A percentile compares a stretch with the other conserved stretches of the same genome.
Conservation (phyloP, 2,797 vertebrate genomes). For the Myioborus miniatus region DNA sequence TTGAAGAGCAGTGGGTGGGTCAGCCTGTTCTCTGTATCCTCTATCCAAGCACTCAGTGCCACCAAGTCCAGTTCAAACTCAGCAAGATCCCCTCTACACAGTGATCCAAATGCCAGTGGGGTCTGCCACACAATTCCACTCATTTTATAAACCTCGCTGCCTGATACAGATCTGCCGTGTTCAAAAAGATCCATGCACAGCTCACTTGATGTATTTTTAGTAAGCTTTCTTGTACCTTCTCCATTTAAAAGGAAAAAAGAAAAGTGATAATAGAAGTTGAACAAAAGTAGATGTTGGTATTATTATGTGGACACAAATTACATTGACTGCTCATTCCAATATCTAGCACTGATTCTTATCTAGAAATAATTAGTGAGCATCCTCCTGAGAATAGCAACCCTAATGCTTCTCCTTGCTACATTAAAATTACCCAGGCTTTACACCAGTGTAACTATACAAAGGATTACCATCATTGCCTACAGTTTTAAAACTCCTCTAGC, state of each 20-base stretch:
- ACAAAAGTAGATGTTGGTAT: neutral
- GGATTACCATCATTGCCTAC: neutral
- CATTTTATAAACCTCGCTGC: neutral
- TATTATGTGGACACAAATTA: slow-evolving; percentile 1
- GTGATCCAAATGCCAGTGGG: neutral
- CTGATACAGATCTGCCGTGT: neutral
- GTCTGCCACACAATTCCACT: neutral
- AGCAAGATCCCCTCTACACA: neutral
- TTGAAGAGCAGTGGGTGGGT: no score
- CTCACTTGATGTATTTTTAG: neutral
- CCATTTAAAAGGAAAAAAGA: neutral
- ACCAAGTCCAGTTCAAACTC: neutral
- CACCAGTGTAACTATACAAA: slow-evolving; percentile 24
- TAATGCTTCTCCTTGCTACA: neutral
- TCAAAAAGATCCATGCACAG: neutral
- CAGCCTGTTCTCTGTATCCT: neutral
- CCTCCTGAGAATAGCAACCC: neutral
- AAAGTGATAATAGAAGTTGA: neutral
- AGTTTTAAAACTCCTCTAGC: slow-evolving; percentile 30
- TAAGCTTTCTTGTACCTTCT: neutral
- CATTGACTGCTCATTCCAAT: neutral
- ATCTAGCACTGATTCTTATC: slow-evolving; percentile 46
- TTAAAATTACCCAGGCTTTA: slow-evolving; percentile 26
- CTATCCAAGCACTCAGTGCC: neutral
- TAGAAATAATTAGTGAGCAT: slow-evolving; percentile 36